Base-by-base conservation (phyloP, 2,113 vertebrate species). In the Paramisgurnus dabryanus region DNA sequence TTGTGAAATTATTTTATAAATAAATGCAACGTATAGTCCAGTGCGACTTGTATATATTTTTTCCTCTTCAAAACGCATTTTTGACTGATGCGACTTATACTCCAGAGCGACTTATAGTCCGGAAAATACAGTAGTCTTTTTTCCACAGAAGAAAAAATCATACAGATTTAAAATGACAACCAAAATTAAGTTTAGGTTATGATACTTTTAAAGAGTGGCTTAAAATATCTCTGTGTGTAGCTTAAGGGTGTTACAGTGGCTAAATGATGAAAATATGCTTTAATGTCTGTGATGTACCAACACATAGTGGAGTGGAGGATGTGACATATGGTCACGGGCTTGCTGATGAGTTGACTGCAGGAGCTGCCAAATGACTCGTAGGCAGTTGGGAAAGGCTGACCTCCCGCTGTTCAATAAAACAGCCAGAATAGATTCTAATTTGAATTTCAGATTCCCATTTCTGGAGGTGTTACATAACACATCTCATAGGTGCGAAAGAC, bases 401-500 rank as follows among this genome's bases (percentile, higher is more conserved):
- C 60, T n/a, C 60, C 78, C 73, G 69, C 69, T 39, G 49, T 63
- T 80, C 67, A 65, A 39, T 39, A 27, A 63, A 53, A 39, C 60
- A 7, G 47, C 9, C 12, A 11, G 58, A 71, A 64, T 41, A 41
- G 67, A 53, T 63, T 63, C 47, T 65, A 34, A 80, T 80, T 65
- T 80, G 78, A 72, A 80, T 80, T 71, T 71, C 78, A 80, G 69
- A 80, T 72, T 66, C 47, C 18, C 34, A 41, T 40, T 11, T 55
- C 43, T 27, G 27, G 47, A 80, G 68, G 34, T 65, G 60, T 80
- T 72, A 39, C 60, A 22, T 70, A 79, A 79, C 49, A 45, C 17
- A 22, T 17, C 68, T 71, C 55, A 39, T 71, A n/a, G 12, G 27
- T 70, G 43, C 6, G 10, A 58, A 58, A 50, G 18, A 45, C 18